phyloP scores from a whole-genome alignment of 2,888 invertebrate genomes.

The Eupithecia subumbrata region DNA sequence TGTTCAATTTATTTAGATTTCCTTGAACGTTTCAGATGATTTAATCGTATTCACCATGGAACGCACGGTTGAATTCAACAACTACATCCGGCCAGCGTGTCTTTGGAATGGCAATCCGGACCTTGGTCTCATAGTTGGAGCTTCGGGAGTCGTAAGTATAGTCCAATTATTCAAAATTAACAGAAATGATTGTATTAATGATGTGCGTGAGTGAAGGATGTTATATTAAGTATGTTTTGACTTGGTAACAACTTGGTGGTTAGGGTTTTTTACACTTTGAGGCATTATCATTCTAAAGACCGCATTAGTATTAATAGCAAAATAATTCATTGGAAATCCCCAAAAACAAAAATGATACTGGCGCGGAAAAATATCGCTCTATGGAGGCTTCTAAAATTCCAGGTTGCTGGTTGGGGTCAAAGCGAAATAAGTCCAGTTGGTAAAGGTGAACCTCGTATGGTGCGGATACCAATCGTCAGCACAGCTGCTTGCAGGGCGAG shows the following conservation, averaged over 20 bases:
- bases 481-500: slow-evolving; percentile 82
- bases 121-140: slow-evolving; percentile 65
- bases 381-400: neutral
- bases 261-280: neutral
- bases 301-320: neutral
- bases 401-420: slow-evolving; percentile 86
- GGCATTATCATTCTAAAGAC: neutral
- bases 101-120: slow-evolving; percentile 80
- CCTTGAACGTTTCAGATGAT: slow-evolving; percentile 71
- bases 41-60: slow-evolving; percentile 81
- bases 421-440: slow-evolving; percentile 74
- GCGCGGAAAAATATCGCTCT: neutral
- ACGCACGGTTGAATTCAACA: slow-evolving; percentile 74
- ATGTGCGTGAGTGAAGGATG: neutral
- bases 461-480: slow-evolving; percentile 81
- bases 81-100: slow-evolving; percentile 83
- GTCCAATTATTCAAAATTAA: neutral
- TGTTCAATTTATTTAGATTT: neutral
- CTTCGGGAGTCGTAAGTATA: slow-evolving; percentile 71
- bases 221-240: neutral
- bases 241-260: neutral
- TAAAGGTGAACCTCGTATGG: slow-evolving; percentile 79
- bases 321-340: neutral
- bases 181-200: neutral
- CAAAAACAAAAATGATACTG: neutral